Evolutionary conservation across 1,140 invertebrate genomes (phyloP).

Genomic region (Pseudoatta argentina): DNA sequence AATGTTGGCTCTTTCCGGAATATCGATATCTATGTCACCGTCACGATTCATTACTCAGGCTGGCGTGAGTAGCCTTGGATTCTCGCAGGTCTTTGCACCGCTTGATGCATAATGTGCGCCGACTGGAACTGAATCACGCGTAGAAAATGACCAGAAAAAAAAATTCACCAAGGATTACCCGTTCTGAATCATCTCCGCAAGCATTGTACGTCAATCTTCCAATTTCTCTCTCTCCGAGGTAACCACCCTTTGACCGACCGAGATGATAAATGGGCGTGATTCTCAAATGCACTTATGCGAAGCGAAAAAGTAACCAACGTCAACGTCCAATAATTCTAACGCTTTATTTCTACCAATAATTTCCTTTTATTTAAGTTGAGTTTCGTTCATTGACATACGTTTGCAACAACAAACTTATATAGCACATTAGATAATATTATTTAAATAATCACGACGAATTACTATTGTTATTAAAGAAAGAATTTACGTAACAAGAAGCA

Average conservation of each 20-base stretch:
- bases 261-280: slow-evolving; percentile 60
- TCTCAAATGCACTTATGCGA: slow-evolving; percentile 55
- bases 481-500: background rate
- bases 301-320: slow-evolving; percentile 51
- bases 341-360: slow-evolving; percentile 51
- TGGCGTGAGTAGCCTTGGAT: slow-evolving; percentile 34
- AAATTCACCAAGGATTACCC: slow-evolving; percentile 53
- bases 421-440: background rate
- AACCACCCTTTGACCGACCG: slow-evolving; percentile 10
- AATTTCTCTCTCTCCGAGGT: slow-evolving; percentile 22
- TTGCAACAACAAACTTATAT: background rate
- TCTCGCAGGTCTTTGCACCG: slow-evolving; percentile 49
- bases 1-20: background rate
- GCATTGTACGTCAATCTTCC: slow-evolving; percentile 58
- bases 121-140: slow-evolving; percentile 54
- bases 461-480: background rate
- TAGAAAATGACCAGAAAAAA: slow-evolving; percentile 39
- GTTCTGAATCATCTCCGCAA: slow-evolving; percentile 61
- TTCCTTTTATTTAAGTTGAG: slow-evolving; percentile 28
- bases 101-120: slow-evolving; percentile 40
- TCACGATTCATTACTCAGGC: slow-evolving; percentile 25
- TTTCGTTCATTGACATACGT: background rate
- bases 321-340: background rate
- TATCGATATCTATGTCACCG: slow-evolving; percentile 49
- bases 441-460: background rate